Evolutionary conservation across 2,888 invertebrate genomes (phyloP).

Genomic region (Mythimna ferrago): DNA sequence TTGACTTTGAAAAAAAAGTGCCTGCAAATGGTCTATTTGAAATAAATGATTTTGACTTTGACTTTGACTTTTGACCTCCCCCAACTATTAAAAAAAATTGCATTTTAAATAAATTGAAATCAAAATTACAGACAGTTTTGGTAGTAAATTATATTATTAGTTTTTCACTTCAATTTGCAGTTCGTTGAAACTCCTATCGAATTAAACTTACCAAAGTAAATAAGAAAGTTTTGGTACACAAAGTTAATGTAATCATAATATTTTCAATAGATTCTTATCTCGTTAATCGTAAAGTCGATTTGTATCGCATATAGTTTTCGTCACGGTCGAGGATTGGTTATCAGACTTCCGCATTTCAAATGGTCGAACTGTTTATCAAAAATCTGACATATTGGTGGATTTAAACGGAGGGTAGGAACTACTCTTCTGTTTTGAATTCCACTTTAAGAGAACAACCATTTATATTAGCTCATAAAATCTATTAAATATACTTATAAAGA

Average conservation of each 20-base stretch:
- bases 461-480: not conserved
- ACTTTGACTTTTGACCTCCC: too few relatives aligned
- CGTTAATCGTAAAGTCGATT: not conserved
- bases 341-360: constrained; percentile 11
- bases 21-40: too few relatives aligned
- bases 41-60: too few relatives aligned
- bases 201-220: not conserved
- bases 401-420: constrained; percentile 20
- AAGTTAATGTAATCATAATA: not conserved
- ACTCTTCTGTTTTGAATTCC: constrained; percentile 22
- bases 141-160: not conserved
- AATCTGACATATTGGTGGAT: constrained; percentile 36
- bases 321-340: not conserved
- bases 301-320: not conserved
- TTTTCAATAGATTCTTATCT: not conserved
- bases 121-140: constrained; percentile 3
- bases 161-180: constrained; percentile 4
- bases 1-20: too few relatives aligned
- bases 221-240: not conserved
- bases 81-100: too few relatives aligned
- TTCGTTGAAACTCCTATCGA: not conserved
- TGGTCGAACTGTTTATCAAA: constrained; percentile 45
- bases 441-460: constrained; percentile 41
- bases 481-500: not conserved
- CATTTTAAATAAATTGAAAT: constrained; percentile 12